phyloP scores from a whole-genome alignment of 2,113 vertebrate genomes.

The Erinaceus europaeus region DNA sequence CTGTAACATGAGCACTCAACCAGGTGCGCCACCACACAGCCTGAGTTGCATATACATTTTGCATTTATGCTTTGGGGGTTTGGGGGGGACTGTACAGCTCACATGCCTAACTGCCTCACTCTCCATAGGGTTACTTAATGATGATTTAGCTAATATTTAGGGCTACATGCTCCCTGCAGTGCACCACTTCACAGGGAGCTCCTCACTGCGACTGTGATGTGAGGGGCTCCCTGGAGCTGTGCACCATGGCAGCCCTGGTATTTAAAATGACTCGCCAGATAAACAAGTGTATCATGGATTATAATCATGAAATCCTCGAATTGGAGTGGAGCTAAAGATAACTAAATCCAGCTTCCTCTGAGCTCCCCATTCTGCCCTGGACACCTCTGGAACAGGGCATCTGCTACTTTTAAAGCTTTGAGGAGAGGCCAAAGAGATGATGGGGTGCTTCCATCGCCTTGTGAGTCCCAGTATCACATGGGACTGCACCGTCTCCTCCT shows the following conservation, averaged over 20 bases:
- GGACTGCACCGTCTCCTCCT: too few relatives aligned
- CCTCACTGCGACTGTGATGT: neutral
- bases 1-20: too few relatives aligned
- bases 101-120: neutral
- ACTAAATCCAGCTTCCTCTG: neutral
- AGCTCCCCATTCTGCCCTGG: accelerated
- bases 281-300: neutral
- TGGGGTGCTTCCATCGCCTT: too few relatives aligned
- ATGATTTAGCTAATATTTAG: neutral
- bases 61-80: too few relatives aligned
- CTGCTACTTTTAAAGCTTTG: accelerated
- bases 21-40: too few relatives aligned
- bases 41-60: too few relatives aligned
- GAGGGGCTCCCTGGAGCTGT: neutral
- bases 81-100: neutral
- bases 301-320: neutral
- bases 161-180: neutral
- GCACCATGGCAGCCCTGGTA: neutral
- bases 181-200: accelerated
- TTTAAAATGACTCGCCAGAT: neutral
- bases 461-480: too few relatives aligned
- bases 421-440: too few relatives aligned
- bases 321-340: neutral
- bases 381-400: neutral
- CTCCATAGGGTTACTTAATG: neutral